Evolutionary conservation across 2,888 invertebrate species (phyloP).

Genomic region (Leucophora obtusa): DNA sequence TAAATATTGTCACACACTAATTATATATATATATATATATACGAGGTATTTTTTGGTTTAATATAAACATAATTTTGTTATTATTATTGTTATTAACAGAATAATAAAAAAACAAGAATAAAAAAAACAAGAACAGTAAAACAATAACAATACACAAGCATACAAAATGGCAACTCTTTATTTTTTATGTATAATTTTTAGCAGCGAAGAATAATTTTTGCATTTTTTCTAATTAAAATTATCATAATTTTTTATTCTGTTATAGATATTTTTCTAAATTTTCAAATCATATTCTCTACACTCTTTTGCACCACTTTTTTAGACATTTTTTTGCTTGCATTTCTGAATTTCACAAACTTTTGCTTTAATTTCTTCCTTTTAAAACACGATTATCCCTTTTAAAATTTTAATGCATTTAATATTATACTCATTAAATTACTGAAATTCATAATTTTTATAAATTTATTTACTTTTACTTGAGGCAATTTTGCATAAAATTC

Average conservation of each 20-base stretch:
- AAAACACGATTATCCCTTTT: neutral
- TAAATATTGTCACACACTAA: no score
- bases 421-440: slow-evolving; percentile 12
- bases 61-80: neutral
- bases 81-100: neutral
- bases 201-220: slow-evolving; percentile 26
- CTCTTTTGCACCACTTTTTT: slow-evolving; percentile 42
- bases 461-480: slow-evolving; percentile 68
- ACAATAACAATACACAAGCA: neutral
- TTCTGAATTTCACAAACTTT: neutral
- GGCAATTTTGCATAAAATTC: slow-evolving; percentile 67
- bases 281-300: slow-evolving; percentile 20
- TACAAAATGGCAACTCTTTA: neutral
- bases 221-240: neutral
- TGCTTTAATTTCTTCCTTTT: slow-evolving; percentile 1
- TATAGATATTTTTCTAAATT: slow-evolving; percentile 9
- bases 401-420: neutral
- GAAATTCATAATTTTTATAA: slow-evolving; percentile 32
- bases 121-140: neutral
- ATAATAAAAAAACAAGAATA: neutral
- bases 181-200: neutral
- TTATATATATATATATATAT: no score
- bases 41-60: neutral
- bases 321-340: neutral
- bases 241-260: neutral